A percentile compares a stretch with the other conserved stretches of the same genome.
These are phyloP conservation scores for Dipodomys stephensi DNA, from an alignment of 2,113 vertebrate genomes.

Conservation along the genomic window DNA sequence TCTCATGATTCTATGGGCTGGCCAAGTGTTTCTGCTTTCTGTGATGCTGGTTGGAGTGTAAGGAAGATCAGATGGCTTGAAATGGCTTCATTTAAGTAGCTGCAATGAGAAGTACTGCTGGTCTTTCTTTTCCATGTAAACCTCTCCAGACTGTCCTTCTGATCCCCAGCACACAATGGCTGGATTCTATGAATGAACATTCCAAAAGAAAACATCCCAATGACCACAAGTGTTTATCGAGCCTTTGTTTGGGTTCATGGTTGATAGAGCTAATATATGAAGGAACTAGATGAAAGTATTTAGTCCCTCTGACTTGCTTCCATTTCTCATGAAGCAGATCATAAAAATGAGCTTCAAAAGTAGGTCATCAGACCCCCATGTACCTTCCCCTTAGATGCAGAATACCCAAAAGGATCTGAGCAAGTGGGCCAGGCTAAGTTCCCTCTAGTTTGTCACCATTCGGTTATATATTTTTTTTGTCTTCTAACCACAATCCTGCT, in stretches of 20 bases:
- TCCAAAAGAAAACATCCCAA: neutral
- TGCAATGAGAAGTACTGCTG: neutral
- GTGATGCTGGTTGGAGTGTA: neutral
- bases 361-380: neutral
- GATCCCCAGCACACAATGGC: neutral
- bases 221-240: neutral
- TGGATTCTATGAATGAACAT: neutral
- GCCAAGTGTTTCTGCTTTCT: neutral
- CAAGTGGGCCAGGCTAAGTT: neutral
- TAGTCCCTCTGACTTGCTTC: neutral
- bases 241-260: neutral
- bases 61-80: neutral
- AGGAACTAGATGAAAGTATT: neutral
- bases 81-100: neutral
- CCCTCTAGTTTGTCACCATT: neutral
- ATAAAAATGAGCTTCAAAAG: neutral
- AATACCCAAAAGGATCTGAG: neutral
- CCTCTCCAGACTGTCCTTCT: neutral
- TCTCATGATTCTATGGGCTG: neutral
- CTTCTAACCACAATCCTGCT: neutral
- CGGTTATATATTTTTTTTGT: neutral
- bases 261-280: neutral
- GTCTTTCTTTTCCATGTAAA: neutral
- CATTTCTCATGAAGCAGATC: neutral
- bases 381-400: neutral